Conservation (phyloP, 1,140 invertebrate genomes). For the Bombus haemorrhoidalis region DNA sequence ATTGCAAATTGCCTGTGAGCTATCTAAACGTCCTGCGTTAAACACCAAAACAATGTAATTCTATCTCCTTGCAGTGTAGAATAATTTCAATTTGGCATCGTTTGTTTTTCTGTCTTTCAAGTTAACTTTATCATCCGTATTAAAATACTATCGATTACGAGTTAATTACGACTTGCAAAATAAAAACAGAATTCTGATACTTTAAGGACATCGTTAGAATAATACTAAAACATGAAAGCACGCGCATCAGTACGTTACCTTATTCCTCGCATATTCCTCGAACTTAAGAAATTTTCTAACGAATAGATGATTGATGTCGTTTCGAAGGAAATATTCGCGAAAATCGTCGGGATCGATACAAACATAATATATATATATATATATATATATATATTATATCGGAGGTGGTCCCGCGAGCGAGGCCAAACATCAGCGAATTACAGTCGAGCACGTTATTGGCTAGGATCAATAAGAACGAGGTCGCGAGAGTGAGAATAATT, state of each 20-base stretch:
- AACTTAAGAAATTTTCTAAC: too few relatives aligned
- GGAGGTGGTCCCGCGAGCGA: not conserved
- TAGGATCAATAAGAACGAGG: slow-evolving; percentile 32
- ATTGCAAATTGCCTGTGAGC: not conserved
- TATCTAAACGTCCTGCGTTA: not conserved
- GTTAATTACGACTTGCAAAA: too few relatives aligned
- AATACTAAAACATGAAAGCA: too few relatives aligned
- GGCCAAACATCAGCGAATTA: not conserved
- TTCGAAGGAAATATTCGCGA: not conserved
- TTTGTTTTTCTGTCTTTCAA: not conserved
- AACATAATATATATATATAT: too few relatives aligned
- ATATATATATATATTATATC: not conserved
- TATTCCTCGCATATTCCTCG: too few relatives aligned
- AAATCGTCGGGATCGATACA: not conserved
- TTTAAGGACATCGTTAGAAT: too few relatives aligned
- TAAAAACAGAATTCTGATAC: too few relatives aligned
- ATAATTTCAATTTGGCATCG: not conserved
- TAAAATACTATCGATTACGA: too few relatives aligned
- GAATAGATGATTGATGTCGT: not conserved
- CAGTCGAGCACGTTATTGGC: slow-evolving; percentile 3
- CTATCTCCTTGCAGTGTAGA: not conserved
- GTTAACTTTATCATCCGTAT: too few relatives aligned
- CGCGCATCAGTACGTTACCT: too few relatives aligned
- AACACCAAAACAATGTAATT: not conserved
- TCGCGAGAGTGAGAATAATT: slow-evolving; percentile 1